A percentile compares a stretch with the other conserved stretches of the same genome.
Conservation (phyloP, 2,113 vertebrate genomes). For the Colaptes auratus region DNA sequence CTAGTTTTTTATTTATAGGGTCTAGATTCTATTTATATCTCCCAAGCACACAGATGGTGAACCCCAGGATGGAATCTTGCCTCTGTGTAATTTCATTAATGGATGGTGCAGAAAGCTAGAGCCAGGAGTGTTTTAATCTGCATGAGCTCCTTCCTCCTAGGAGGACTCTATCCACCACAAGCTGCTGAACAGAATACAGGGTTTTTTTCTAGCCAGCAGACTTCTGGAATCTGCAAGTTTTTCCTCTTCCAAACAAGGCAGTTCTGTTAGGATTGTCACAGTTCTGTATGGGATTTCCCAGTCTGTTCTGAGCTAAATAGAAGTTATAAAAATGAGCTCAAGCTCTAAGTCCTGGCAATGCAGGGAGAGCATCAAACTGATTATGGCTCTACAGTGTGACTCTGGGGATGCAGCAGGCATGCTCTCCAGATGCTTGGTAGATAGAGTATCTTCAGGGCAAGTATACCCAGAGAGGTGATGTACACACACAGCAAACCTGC, state of each 20-base stretch:
- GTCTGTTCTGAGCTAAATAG: background rate
- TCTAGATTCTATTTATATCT: background rate
- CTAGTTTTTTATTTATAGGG: background rate
- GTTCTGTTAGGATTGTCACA: slow-evolving; percentile 11
- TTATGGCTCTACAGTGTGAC: background rate
- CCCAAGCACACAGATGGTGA: background rate
- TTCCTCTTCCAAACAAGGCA: background rate
- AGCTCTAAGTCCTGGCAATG: background rate
- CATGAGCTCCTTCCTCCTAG: background rate
- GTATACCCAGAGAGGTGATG: background rate
- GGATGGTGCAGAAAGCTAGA: background rate
- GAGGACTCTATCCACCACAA: background rate
- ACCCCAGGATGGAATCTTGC: background rate
- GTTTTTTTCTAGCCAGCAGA: background rate
- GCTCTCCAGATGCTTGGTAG: background rate
- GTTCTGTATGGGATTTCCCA: background rate
- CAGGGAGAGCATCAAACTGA: background rate
- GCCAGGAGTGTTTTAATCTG: background rate
- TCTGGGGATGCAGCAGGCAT: background rate
- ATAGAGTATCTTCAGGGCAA: background rate
- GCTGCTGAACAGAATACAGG: background rate
- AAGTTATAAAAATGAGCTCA: background rate
- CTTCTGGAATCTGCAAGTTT: slow-evolving; percentile 8
- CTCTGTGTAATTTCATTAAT: background rate
- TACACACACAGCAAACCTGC: background rate